These are phyloP conservation scores for Remorina albescens DNA, from an alignment of 2,797 vertebrate species.

Conservation along the genomic window DNA sequence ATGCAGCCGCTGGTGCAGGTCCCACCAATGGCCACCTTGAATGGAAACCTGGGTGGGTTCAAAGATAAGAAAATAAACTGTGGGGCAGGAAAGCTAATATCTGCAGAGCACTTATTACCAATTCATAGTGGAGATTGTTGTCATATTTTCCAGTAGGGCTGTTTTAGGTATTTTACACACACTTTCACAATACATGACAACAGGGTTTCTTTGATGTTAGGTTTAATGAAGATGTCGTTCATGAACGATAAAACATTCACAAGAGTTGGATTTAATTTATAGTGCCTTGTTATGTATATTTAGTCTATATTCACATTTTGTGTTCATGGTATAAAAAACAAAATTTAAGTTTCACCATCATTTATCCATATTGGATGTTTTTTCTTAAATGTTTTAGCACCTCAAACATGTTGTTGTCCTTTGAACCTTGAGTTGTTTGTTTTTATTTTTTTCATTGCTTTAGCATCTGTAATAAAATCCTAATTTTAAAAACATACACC, in stretches of 20 bases:
- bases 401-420: background rate
- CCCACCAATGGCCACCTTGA: slow-evolving; percentile 99
- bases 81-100: slow-evolving; percentile 81
- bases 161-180: slow-evolving; percentile 38
- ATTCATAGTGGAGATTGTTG: slow-evolving; percentile 66
- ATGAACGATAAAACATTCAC: slow-evolving; percentile 19
- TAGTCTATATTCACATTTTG: slow-evolving; percentile 20
- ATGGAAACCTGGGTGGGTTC: slow-evolving; percentile 98
- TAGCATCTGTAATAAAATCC: background rate
- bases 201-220: slow-evolving; percentile 17
- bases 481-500: slow-evolving; percentile 34
- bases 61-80: slow-evolving; percentile 87
- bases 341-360: slow-evolving; percentile 5
- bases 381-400: slow-evolving; percentile 1
- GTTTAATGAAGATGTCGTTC: slow-evolving; percentile 19
- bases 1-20: slow-evolving; percentile 97
- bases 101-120: slow-evolving; percentile 78
- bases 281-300: slow-evolving; percentile 23
- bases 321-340: slow-evolving; percentile 27
- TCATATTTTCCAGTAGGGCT: slow-evolving; percentile 42
- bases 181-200: slow-evolving; percentile 40
- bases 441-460: slow-evolving; percentile 14
- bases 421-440: background rate
- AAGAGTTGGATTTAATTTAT: slow-evolving; percentile 25
- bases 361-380: background rate